Evolutionary conservation across 2,113 vertebrate genomes (phyloP), one percentile per base, ranked within the genome.

Genomic region (Hylia prasina): DNA sequence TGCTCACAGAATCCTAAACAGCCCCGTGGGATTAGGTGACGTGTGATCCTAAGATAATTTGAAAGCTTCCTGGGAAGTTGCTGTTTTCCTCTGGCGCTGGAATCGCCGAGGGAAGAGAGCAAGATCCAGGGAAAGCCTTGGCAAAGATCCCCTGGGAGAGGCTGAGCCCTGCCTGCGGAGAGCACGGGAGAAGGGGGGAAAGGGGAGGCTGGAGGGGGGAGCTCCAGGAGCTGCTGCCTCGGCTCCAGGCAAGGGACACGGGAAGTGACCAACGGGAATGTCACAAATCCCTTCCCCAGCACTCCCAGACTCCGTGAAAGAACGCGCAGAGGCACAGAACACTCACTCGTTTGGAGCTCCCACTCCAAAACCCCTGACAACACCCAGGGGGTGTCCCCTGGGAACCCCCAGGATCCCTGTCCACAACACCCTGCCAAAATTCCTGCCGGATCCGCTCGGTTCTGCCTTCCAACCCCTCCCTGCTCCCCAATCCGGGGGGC

Each of bases 241-340:
- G 20, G 24, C 69, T 28, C n/a, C 2, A 6, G 6, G n/a, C 58
- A 4, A 15, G 2, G 70, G 51, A 18, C 4, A 2, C 0, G 45
- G 82, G 77, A 25, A 61, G 48, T 0, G 11, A 47, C 28, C 64
- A 7, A 8, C 1, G 6, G 53, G 44, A 57, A 69, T 1, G 40
- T 5, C 64, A 11, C 37, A 7, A 42, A 80, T 33, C 2, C 53
- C 79, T 50, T 13, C 21, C 21, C 7, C 53, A 20, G 22, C 61
- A 4, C 31, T 44, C 13, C 22, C 77, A 23, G 82, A 1, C 17
- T 0, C 12, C 63, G 53, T 0, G 40, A 19, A 13, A 15, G 40
- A 58, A 50, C 1, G 11, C 39, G 11, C 48, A 17, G 47, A 15
- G 69, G 6, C 18, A 10, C 69, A 24, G 15, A 31, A 35, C 0